phyloP scores from a whole-genome alignment of 2,888 invertebrate genomes.

The Drosophila pullipes region DNA sequence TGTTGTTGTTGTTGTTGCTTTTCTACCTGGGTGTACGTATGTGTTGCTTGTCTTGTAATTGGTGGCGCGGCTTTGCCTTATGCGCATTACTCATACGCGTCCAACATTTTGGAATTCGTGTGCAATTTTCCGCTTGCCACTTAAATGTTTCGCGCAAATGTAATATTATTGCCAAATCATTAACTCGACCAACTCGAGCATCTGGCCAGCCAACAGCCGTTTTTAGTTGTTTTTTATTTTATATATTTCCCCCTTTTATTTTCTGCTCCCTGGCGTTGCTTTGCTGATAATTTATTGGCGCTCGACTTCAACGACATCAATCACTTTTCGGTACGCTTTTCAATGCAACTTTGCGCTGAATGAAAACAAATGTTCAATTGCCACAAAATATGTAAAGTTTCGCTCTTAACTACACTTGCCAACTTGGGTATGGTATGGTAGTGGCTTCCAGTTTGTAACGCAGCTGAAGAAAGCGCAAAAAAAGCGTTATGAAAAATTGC shows the following conservation, averaged over 20 bases:
- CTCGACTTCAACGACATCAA: constrained; percentile 78
- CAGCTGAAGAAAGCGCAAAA: neutral
- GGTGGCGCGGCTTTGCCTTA: constrained; percentile 34
- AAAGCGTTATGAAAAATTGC: neutral
- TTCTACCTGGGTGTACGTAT: constrained; percentile 1
- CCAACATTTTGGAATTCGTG: constrained; percentile 58
- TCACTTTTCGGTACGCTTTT: constrained; percentile 81
- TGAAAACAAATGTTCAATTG: constrained; percentile 81
- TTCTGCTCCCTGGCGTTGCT: constrained; percentile 9
- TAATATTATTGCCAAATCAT: constrained; percentile 80
- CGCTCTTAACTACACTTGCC: constrained; percentile 8
- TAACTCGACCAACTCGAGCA: constrained; percentile 77
- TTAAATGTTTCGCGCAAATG: constrained; percentile 65
- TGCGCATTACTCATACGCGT: constrained; percentile 64
- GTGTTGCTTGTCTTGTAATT: constrained; percentile 47
- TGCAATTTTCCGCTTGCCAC: constrained; percentile 80
- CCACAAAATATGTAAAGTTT: constrained; percentile 75
- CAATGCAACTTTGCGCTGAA: constrained; percentile 74
- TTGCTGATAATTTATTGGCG: constrained; percentile 76
- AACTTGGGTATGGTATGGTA: constrained; percentile 10
- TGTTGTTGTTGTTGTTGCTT: constrained; percentile 16
- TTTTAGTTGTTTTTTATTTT: neutral
- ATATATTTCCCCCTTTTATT: constrained; percentile 1
- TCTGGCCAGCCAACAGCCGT: constrained; percentile 49
- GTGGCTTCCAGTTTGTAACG: neutral